These are phyloP conservation scores for Papilio glaucus DNA, from an alignment of 1,140 invertebrate species.

Conservation along the genomic window DNA sequence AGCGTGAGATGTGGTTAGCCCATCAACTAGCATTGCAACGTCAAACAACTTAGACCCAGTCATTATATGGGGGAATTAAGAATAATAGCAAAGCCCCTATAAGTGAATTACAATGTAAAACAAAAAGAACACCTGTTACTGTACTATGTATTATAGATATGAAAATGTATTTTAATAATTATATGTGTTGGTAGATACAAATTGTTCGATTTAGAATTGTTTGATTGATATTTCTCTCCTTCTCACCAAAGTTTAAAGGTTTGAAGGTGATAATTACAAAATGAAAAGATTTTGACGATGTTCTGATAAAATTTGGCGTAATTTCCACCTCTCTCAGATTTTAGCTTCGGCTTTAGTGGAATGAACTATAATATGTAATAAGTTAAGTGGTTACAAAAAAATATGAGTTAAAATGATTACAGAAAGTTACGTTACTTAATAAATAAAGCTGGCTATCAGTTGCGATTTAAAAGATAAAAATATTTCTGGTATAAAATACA, in stretches of 20 bases:
- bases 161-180: no score
- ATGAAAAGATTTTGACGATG: no score
- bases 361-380: no score
- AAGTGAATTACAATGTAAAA: not conserved
- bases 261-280: no score
- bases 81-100: not conserved
- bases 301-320: no score
- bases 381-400: not conserved
- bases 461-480: not conserved
- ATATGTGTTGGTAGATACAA: no score
- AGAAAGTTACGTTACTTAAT: not conserved
- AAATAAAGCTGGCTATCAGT: not conserved
- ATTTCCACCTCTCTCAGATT: no score
- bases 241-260: no score
- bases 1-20: not conserved
- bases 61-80: not conserved
- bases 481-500: not conserved
- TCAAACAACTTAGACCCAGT: not conserved
- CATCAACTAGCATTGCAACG: not conserved
- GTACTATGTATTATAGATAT: not conserved
- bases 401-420: not conserved
- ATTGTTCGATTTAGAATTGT: no score
- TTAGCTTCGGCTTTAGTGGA: no score
- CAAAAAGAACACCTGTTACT: not conserved
- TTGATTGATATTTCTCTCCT: no score